Conservation (phyloP, 2,888 invertebrate genomes). For the Drosophila neoperkinsi region DNA sequence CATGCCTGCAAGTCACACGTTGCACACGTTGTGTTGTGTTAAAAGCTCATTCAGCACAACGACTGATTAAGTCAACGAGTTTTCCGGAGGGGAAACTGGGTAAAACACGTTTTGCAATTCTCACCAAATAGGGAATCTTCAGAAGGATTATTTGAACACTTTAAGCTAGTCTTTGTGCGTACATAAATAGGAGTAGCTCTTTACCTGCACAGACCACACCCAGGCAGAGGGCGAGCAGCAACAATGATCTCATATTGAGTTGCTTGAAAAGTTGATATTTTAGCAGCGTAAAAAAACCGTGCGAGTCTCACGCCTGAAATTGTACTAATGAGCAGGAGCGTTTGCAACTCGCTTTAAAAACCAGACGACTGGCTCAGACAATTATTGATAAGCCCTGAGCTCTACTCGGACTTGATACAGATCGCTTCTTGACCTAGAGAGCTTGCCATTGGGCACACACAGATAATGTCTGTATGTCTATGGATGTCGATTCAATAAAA, state of each 20-base stretch:
- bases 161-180: conserved; percentile 3
- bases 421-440: conserved; percentile 81
- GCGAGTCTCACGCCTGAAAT: conserved; percentile 67
- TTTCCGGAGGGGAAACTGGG: conserved; percentile 13
- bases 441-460: neutral
- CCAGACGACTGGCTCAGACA: conserved; percentile 42
- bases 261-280: conserved; percentile 17
- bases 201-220: conserved; percentile 83
- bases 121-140: neutral
- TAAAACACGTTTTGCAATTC: neutral
- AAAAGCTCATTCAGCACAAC: conserved; percentile 49
- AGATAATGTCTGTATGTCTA: conserved; percentile 31
- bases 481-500: conserved; percentile 12
- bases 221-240: conserved; percentile 83
- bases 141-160: conserved; percentile 15
- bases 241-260: conserved; percentile 80
- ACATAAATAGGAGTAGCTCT: conserved; percentile 16
- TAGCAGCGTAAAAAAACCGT: conserved; percentile 51
- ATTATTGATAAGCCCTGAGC: conserved; percentile 43
- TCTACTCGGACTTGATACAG: conserved; percentile 61
- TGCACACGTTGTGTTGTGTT: conserved; percentile 54
- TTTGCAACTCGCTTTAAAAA: conserved; percentile 57
- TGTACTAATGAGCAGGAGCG: conserved; percentile 71
- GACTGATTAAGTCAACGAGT: conserved; percentile 16
- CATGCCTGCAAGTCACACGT: conserved; percentile 5